Base-by-base conservation (phyloP, 2,113 vertebrate genomes). In the Microtus montanus region DNA sequence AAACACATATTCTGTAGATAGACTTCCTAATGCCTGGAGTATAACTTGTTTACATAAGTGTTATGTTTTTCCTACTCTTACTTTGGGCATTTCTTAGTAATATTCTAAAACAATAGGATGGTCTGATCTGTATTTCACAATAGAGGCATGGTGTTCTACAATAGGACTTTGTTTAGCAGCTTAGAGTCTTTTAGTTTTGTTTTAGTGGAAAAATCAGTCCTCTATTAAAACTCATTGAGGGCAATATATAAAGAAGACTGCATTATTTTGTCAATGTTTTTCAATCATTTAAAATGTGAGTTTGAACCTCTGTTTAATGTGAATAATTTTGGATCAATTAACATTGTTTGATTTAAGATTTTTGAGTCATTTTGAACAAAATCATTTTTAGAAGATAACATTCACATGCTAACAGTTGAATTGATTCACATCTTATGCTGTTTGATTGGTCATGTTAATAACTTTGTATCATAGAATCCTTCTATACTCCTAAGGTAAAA, bases 61-160 rank as follows among this genome's bases (percentile, higher is more conserved):
- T 33, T 3, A 30, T 75, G 41, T 33, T 22, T 52, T 89, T 38
- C 8, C 22, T 70, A 12, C 28, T 94, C 26, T 71, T 77, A n/a
- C 6, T 35, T 94, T 84, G 7, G 47, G 1, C 22, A 38, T 83
- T 91, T 84, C 87, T 49, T 79, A 85, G 19, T 49, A 61, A 22
- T 22, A 49, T 44, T 61, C 54, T 75, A 79, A 75, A 94, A 96
- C 66, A 94, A 92, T 79, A 52, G 74, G 13, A 73, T 54, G 14
- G 7, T 89, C 74, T 94, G 74, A 91, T 63, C 44, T 33, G 12
- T 54, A 41, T 33, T 80, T 96, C 52, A 95, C 90, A 90, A 88
- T 89, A 87, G 77, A 88, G 44, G 26, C 83, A 47, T 95, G 20
- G 58, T 92, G 26, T 75, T 7, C 4, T 26, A 93, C 9, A 94